Conservation (phyloP, 2,113 vertebrate species). For the Nesogale talazaci region DNA sequence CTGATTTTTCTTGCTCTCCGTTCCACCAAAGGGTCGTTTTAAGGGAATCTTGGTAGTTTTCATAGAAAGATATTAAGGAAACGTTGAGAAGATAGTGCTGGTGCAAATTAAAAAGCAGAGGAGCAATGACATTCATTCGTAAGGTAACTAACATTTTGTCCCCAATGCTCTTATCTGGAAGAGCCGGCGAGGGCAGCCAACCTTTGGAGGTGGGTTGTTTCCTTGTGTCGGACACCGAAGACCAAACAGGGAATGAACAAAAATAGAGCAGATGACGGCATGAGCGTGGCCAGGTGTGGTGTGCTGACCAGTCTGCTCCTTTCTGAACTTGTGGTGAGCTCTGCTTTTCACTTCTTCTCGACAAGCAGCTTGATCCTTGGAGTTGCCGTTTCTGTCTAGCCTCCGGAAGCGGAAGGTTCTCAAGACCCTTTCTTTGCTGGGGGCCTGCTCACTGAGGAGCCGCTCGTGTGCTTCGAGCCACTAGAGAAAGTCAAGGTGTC, state of each 20-base stretch:
- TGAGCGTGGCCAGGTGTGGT: neutral
- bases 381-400: neutral
- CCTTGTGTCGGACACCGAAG: neutral
- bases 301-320: too few relatives aligned
- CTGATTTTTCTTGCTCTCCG: neutral
- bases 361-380: neutral
- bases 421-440: neutral
- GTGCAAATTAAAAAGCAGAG: neutral
- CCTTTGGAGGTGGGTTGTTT: neutral
- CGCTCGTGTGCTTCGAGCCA: too few relatives aligned
- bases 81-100: conserved; percentile 20
- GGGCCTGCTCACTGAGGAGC: too few relatives aligned
- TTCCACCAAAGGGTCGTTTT: neutral
- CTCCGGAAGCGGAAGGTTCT: neutral
- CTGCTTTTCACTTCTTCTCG: neutral
- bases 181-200: neutral
- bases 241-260: neutral
- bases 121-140: neutral
- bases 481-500: too few relatives aligned
- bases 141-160: neutral
- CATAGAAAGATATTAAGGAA: conserved; percentile 11
- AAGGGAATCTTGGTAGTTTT: neutral
- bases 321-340: neutral
- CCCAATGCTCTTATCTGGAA: neutral
- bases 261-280: neutral